A percentile compares a stretch with the other conserved stretches of the same genome.
These are phyloP conservation scores for Smittia aterrima DNA, from an alignment of 2,888 invertebrate genomes.

Conservation along the genomic window DNA sequence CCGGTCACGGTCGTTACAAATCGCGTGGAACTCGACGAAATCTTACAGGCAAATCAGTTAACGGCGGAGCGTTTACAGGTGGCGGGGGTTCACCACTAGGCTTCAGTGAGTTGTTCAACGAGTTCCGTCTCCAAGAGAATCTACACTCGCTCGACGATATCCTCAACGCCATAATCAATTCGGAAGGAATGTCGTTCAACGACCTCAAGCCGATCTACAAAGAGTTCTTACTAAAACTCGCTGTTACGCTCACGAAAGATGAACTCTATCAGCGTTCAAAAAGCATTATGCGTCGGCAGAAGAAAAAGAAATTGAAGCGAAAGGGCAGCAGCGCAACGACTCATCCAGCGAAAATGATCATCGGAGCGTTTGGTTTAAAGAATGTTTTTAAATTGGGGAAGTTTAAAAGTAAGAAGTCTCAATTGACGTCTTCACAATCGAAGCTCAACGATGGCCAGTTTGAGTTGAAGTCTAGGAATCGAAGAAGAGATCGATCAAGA, in stretches of 20 bases:
- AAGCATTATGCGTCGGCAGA: slow-evolving; percentile 82
- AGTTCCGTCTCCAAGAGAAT: slow-evolving; percentile 83
- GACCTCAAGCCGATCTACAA: slow-evolving; percentile 89
- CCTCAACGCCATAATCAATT: slow-evolving; percentile 82
- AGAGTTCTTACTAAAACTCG: slow-evolving; percentile 81
- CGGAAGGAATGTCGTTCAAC: slow-evolving; percentile 91
- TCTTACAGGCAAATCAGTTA: slow-evolving; percentile 47
- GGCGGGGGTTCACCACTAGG: slow-evolving; percentile 71
- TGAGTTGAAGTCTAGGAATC: slow-evolving; percentile 55
- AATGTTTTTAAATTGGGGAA: slow-evolving; percentile 61
- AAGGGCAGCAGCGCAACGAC: slow-evolving; percentile 58
- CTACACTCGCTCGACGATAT: slow-evolving; percentile 85
- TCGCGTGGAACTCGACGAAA: slow-evolving; percentile 55
- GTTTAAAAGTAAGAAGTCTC: slow-evolving; percentile 43
- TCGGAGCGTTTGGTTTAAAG: slow-evolving; percentile 61
- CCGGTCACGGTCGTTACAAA: slow-evolving; percentile 73
- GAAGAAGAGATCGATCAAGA: slow-evolving; percentile 57
- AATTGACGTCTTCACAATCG: slow-evolving; percentile 33
- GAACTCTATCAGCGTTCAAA: slow-evolving; percentile 87
- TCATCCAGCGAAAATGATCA: slow-evolving; percentile 60
- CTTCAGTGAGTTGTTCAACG: slow-evolving; percentile 83
- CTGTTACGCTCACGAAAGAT: slow-evolving; percentile 86
- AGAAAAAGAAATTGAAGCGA: slow-evolving; percentile 64
- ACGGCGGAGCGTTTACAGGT: slow-evolving; percentile 57
- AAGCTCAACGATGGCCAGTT: slow-evolving; percentile 43